phyloP scores from a whole-genome alignment of 2,797 vertebrate genomes.

The Phataginus tetradactyla region DNA sequence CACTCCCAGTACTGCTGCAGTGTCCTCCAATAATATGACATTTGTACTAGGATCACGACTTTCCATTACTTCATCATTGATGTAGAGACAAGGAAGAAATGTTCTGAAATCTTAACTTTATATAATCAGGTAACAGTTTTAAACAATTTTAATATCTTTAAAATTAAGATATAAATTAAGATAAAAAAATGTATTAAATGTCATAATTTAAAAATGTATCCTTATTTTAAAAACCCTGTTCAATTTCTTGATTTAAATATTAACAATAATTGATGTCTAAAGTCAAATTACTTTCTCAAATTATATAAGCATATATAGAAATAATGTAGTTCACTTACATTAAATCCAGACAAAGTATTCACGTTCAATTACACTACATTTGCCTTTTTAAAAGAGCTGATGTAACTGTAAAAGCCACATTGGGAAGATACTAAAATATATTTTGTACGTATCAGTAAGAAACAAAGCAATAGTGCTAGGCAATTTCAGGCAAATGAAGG shows the following conservation, averaged over 20 bases:
- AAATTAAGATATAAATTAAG: conserved; percentile 51
- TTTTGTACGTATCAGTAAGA: neutral
- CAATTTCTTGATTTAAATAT: conserved; percentile 51
- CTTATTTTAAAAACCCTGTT: conserved; percentile 18
- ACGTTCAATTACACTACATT: neutral
- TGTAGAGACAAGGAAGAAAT: conserved; percentile 48
- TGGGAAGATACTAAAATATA: neutral
- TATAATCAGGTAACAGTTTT: neutral
- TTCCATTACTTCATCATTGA: conserved; percentile 91
- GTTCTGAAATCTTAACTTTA: conserved; percentile 58
- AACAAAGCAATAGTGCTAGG: neutral
- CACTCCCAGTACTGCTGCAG: conserved; percentile 97
- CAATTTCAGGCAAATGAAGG: conserved; percentile 48
- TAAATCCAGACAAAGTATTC: conserved; percentile 39
- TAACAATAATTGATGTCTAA: conserved; percentile 16
- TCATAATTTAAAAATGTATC: too few relatives aligned
- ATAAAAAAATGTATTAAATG: neutral
- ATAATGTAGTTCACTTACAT: neutral
- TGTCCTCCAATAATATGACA: conserved; percentile 96
- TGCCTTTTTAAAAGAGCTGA: conserved; percentile 41
- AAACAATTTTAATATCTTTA: neutral
- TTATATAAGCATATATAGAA: conserved; percentile 16
- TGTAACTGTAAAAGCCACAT: neutral
- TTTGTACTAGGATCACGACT: conserved; percentile 98
- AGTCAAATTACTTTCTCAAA: conserved; percentile 47